Evolutionary conservation across 2,797 vertebrate species (phyloP).

Genomic region (Okamejei kenojei): DNA sequence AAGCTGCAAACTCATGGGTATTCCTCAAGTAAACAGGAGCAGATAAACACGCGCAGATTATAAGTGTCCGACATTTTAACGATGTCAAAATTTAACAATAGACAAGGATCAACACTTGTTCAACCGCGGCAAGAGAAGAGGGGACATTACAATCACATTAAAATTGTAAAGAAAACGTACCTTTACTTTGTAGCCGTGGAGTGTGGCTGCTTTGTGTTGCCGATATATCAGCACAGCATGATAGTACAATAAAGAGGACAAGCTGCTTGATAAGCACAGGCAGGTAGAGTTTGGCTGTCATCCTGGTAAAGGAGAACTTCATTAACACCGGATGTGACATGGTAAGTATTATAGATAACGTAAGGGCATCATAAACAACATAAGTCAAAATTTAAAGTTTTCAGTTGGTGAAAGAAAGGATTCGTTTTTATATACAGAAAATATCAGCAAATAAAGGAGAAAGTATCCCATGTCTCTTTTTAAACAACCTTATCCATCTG

Average conservation of each 20-base stretch:
- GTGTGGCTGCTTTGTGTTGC: constrained; percentile 39
- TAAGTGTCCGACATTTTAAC: neutral
- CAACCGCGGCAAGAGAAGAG: neutral
- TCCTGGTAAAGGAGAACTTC: constrained; percentile 43
- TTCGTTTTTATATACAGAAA: too few species aligned
- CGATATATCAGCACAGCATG: constrained; percentile 43
- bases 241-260: constrained; percentile 41
- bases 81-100: neutral
- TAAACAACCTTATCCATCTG: too few species aligned
- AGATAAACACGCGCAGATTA: neutral
- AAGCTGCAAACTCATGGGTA: neutral
- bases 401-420: too few species aligned
- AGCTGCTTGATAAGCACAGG: constrained; percentile 53
- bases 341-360: neutral
- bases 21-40: neutral
- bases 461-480: too few species aligned
- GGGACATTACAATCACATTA: neutral
- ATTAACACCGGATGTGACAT: neutral
- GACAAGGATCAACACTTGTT: neutral
- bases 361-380: too few species aligned
- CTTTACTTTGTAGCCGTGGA: constrained; percentile 41
- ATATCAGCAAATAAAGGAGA: too few species aligned
- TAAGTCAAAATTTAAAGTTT: too few species aligned
- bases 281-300: constrained; percentile 47
- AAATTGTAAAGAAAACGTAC: constrained; percentile 46